Percentiles rank a stretch among this genome's conserved stretches.
These are phyloP conservation scores for Jacana jacana DNA, from an alignment of 2,113 vertebrate genomes.

Conservation along the genomic window DNA sequence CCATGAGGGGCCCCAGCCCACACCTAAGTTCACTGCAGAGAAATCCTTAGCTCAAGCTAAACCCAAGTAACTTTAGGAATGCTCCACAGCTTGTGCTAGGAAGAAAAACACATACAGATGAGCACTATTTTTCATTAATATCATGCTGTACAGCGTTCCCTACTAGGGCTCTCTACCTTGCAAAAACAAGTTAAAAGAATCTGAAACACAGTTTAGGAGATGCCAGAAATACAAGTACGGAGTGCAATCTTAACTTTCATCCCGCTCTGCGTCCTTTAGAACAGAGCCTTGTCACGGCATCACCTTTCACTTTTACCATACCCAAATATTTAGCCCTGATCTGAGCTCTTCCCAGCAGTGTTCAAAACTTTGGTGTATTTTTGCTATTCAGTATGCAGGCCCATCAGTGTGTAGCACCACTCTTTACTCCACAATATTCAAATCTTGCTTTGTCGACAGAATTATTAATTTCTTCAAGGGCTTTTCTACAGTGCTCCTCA, in stretches of 20 bases:
- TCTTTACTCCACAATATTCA: not conserved
- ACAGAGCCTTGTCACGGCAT: not conserved
- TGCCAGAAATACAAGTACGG: not conserved
- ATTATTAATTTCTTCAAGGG: not conserved
- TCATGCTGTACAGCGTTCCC: rapidly evolving
- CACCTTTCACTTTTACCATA: not conserved
- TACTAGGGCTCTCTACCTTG: not conserved
- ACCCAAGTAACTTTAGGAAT: not conserved
- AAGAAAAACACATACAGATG: not conserved
- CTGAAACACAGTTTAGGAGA: not conserved
- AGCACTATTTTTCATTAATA: not conserved
- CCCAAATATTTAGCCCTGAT: not conserved
- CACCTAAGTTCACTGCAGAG: not conserved
- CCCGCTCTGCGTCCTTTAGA: not conserved
- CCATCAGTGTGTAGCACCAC: not conserved
- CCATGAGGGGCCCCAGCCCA: not conserved
- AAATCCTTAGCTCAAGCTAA: not conserved
- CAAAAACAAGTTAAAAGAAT: not conserved
- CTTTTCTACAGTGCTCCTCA: not conserved
- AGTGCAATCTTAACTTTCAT: not conserved
- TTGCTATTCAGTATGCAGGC: not conserved
- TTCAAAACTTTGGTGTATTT: not conserved
- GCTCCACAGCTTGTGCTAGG: rapidly evolving
- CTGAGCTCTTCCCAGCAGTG: not conserved
- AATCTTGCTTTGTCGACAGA: not conserved